Evolutionary conservation across 1,140 invertebrate species (phyloP), one percentile per base, ranked within the genome.

Genomic region (Olivierus martensii): DNA sequence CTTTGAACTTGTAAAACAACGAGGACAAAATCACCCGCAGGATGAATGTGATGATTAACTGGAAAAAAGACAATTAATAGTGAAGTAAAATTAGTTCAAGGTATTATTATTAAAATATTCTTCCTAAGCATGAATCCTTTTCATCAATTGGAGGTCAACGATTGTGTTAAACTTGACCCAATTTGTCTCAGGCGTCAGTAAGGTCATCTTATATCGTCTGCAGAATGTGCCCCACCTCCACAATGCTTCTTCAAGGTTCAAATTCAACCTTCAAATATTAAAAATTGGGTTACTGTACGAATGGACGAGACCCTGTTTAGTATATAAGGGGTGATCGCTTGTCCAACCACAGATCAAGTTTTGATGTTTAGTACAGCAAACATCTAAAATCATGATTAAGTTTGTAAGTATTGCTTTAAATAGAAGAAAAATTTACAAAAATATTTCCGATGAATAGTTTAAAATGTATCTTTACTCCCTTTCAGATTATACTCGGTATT

Each of bases 161-260:
- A 48, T 38, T 45, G 28, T 54, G 43, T 45, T 49, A 54, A 54
- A 54, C 52, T 54, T 54, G 52, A 54, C 52, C 52, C 47, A 54
- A 21, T 49, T 54, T 54, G 41, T 36, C 21, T 37, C 34, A 7
- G 21, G 21, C 38, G 41, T 53, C 36, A 38, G 3, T 28, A 28
- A 28, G 28, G 28, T 28, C 28, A 36, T 36, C 44, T 28, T 14
- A 36, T 34, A 46, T 52, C 28, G 44, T 36, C n/a, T 46, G 51
- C 28, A 47, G 37, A 45, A 42, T 46, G 52, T 37, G 15, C 34
- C 12, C 21, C 39, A 36, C 36, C 44, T 12, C 15, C 22, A 36
- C 41, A 19, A 18, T 45, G n/a, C 19, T 41, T 43, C 17, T 51
- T 14, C 14, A 34, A 43, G 18, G 10, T 44, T 19, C n/a, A 14